Conservation (phyloP, 2,797 vertebrate species). For the Parambassis ranga region DNA sequence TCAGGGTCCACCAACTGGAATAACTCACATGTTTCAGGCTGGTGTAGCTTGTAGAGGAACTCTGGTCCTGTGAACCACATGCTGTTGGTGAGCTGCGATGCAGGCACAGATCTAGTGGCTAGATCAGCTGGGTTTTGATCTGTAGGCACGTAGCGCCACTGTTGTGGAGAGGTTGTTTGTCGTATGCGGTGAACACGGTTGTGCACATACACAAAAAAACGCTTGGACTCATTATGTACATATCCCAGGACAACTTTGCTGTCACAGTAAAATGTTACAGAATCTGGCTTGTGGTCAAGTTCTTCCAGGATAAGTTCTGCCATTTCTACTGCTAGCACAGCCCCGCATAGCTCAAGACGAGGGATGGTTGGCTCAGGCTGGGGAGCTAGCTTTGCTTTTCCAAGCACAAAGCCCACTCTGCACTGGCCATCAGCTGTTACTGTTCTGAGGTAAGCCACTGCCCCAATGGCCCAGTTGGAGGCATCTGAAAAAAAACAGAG, state of each 20-base stretch:
- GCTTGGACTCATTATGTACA: too few species aligned
- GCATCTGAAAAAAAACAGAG: constrained; percentile 29
- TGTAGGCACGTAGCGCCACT: neutral
- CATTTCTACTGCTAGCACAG: neutral
- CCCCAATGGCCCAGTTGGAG: constrained; percentile 9
- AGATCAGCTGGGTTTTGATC: neutral
- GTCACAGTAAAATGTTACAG: too few species aligned
- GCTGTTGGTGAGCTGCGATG: constrained; percentile 2
- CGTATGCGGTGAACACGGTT: neutral
- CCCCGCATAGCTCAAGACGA: constrained; percentile 16
- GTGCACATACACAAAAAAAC: too few species aligned
- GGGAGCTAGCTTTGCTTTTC: neutral
- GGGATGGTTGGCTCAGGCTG: constrained; percentile 18
- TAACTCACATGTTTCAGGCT: neutral
- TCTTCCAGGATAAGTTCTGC: neutral
- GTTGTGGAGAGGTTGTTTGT: neutral
- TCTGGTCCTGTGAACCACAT: constrained; percentile 14
- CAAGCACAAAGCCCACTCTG: neutral
- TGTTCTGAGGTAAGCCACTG: constrained; percentile 21
- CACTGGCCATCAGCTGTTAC: neutral
- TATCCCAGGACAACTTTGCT: too few species aligned
- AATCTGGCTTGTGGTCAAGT: too few species aligned
- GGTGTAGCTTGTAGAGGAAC: neutral
- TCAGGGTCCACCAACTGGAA: constrained; percentile 25
- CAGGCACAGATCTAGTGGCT: neutral